These are phyloP conservation scores for Caranx melampygus DNA, from an alignment of 2,113 vertebrate species.

Conservation along the genomic window DNA sequence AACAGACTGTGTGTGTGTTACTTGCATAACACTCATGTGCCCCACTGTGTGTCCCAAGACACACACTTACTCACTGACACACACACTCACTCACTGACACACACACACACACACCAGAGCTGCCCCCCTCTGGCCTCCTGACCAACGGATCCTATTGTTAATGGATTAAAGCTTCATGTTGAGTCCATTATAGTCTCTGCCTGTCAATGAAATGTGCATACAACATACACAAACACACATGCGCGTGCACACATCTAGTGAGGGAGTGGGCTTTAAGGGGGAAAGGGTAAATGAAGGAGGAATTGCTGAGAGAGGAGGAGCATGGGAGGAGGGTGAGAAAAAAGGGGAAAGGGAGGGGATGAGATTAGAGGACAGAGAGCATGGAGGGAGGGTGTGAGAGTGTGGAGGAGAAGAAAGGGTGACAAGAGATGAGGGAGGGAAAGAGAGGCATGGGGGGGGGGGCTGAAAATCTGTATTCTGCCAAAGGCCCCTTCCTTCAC, in stretches of 20 bases:
- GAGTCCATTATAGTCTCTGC: conserved; percentile 81
- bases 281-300: conserved; percentile 78
- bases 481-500: conserved; percentile 66
- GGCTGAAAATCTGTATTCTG: conserved; percentile 64
- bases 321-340: conserved; percentile 44
- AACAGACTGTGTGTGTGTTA: conserved; percentile 64
- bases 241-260: conserved; percentile 62
- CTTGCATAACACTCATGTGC: conserved; percentile 61
- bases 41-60: conserved; percentile 46
- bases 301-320: conserved; percentile 52
- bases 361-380: conserved; percentile 72
- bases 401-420: conserved; percentile 70
- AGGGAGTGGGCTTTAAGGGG: conserved; percentile 53
- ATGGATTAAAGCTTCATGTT: conserved; percentile 84
- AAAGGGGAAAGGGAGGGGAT: conserved; percentile 48
- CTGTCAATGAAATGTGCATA: conserved; percentile 85
- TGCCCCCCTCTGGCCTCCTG: conserved; percentile 63
- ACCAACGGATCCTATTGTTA: conserved; percentile 81
- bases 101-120: conserved; percentile 20
- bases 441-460: conserved; percentile 5
- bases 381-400: conserved; percentile 68
- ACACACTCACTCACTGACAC: background rate
- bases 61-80: conserved; percentile 5
- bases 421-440: conserved; percentile 61
- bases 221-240: conserved; percentile 79